These are phyloP conservation scores for Ladona fulva DNA, from an alignment of 1,140 invertebrate species.

Conservation along the genomic window DNA sequence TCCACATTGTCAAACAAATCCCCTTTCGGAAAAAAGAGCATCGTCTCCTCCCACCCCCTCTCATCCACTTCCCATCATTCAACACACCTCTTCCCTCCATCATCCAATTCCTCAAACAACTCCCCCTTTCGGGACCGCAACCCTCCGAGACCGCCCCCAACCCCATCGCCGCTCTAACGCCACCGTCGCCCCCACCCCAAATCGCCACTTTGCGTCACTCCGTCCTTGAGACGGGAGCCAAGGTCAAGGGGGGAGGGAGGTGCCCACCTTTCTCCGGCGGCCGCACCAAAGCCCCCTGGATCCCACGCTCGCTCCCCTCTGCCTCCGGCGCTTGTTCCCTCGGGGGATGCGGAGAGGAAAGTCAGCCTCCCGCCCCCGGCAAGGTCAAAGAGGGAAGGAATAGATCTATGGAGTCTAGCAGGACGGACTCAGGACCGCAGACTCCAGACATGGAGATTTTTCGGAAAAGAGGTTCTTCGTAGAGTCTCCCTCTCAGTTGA, in stretches of 20 bases:
- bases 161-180: not conserved
- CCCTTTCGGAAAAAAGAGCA: not conserved
- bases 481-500: no score
- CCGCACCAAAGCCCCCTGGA: not conserved
- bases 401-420: not conserved
- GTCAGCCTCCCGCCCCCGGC: no score
- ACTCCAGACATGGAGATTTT: no score
- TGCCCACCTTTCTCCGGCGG: not conserved
- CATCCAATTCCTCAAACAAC: constrained; percentile 4
- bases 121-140: not conserved
- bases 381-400: not conserved
- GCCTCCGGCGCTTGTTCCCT: not conserved
- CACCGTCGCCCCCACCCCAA: not conserved
- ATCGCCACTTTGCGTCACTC: not conserved
- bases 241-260: not conserved
- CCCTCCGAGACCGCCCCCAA: not conserved
- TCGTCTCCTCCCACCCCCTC: not conserved
- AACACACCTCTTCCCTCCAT: not conserved
- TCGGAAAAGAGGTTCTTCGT: no score
- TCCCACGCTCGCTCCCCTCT: not conserved
- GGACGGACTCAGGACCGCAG: no score
- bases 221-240: constrained; percentile 5
- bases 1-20: no score
- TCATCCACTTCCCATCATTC: not conserved
- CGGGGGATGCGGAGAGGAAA: not conserved